Conservation (phyloP, 2,888 invertebrate species). For the Autographa gamma region DNA sequence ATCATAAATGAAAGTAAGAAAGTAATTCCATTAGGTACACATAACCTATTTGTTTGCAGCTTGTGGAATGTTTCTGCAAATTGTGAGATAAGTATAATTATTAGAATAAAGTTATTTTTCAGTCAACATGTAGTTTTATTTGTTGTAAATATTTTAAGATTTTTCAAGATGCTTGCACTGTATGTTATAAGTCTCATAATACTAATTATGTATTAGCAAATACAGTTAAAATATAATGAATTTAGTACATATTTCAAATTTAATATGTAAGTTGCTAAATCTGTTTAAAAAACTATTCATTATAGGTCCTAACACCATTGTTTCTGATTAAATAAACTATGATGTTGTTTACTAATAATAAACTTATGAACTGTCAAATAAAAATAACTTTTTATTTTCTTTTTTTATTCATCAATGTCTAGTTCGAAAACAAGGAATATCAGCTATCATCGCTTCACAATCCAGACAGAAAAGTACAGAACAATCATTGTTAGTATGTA, state of each 20-base stretch:
- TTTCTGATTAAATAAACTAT: neutral
- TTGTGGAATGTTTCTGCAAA: slow-evolving; percentile 81
- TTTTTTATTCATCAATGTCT: slow-evolving; percentile 56
- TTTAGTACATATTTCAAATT: neutral
- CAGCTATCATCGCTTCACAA: slow-evolving; percentile 43
- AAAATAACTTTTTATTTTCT: neutral
- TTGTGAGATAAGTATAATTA: slow-evolving; percentile 84
- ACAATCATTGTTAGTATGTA: neutral
- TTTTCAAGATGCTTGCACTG: neutral
- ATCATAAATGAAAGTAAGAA: slow-evolving; percentile 77
- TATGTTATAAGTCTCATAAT: neutral
- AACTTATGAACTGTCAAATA: neutral
- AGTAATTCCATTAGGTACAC: slow-evolving; percentile 84
- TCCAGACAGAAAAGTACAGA: slow-evolving; percentile 27
- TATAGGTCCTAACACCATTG: neutral
- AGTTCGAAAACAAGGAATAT: slow-evolving; percentile 44
- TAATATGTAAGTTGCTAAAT: neutral
- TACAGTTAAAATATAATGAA: neutral
- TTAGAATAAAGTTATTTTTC: slow-evolving; percentile 89
- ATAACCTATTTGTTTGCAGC: slow-evolving; percentile 79
- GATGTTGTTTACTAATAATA: neutral
- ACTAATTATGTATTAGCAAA: neutral
- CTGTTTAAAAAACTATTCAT: neutral
- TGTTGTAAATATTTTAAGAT: slow-evolving; percentile 22
- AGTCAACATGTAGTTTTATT: slow-evolving; percentile 80